These are phyloP conservation scores for Lepidochitona cinerea DNA, from an alignment of 2,888 invertebrate genomes.

Conservation along the genomic window DNA sequence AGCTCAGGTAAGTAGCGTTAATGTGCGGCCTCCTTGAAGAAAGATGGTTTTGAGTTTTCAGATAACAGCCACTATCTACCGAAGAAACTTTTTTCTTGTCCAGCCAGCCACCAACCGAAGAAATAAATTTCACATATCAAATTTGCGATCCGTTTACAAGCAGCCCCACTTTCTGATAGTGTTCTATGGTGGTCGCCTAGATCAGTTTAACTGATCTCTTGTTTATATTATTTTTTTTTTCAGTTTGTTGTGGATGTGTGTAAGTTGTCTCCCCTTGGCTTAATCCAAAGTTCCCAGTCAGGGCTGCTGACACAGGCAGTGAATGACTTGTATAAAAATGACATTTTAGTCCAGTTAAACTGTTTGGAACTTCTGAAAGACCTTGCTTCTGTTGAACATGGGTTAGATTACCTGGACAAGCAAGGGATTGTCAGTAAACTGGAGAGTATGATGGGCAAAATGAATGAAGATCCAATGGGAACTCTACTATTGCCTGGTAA, in stretches of 20 bases:
- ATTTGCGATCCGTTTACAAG: too few species aligned
- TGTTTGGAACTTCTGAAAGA: slow-evolving; percentile 83
- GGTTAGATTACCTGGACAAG: slow-evolving; percentile 81
- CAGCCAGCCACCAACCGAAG: too few species aligned
- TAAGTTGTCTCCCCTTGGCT: slow-evolving; percentile 74
- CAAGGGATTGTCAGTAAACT: slow-evolving; percentile 79
- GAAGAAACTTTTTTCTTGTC: too few species aligned
- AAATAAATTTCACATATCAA: too few species aligned
- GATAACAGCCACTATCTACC: too few species aligned
- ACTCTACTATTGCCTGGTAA: slow-evolving; percentile 78
- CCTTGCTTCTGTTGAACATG: slow-evolving; percentile 80
- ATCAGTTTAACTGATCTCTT: too few species aligned
- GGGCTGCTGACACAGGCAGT: slow-evolving; percentile 80
- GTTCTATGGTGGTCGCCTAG: too few species aligned
- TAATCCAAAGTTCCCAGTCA: slow-evolving; percentile 76
- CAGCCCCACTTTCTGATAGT: too few species aligned
- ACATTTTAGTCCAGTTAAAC: slow-evolving; percentile 85
- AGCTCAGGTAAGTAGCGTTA: too few species aligned
- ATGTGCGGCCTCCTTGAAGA: too few species aligned
- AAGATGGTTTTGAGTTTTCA: too few species aligned
- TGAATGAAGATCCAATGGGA: slow-evolving; percentile 77
- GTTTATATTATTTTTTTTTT: too few species aligned
- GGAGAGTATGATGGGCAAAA: slow-evolving; percentile 76
- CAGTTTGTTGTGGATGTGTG: slow-evolving; percentile 76
- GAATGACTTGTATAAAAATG: slow-evolving; percentile 79